phyloP scores from a whole-genome alignment of 2,113 vertebrate species.

The Puffinus mauretanicus region DNA sequence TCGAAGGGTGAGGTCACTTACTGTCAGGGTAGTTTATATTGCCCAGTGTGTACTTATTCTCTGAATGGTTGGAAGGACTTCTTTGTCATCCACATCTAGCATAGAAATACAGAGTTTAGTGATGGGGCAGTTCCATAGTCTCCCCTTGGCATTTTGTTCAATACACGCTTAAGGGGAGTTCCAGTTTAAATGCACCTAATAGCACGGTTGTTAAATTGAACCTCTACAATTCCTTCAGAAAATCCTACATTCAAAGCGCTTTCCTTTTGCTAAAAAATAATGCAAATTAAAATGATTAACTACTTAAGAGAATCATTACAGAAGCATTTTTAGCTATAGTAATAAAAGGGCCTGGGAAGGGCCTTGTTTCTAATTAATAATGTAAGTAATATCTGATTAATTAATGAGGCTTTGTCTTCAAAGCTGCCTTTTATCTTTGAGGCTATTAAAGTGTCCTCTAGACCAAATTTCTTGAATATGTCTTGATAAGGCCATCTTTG shows the following conservation, averaged over 20 bases:
- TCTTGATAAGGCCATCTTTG: conserved; percentile 36
- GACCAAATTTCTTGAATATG: conserved; percentile 21
- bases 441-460: conserved; percentile 18
- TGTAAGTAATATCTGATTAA: conserved; percentile 54
- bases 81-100: neutral
- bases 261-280: conserved; percentile 4
- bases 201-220: neutral
- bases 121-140: neutral
- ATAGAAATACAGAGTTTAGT: neutral
- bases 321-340: conserved; percentile 25
- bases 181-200: neutral
- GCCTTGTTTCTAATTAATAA: conserved; percentile 41
- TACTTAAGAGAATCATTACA: neutral
- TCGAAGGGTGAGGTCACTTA: neutral
- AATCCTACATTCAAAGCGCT: neutral
- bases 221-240: neutral
- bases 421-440: conserved; percentile 43
- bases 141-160: neutral
- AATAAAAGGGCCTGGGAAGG: conserved; percentile 1
- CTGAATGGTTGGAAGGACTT: neutral
- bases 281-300: conserved; percentile 41
- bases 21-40: neutral
- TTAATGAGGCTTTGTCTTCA: conserved; percentile 48
- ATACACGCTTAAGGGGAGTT: neutral
- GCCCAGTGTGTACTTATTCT: neutral